Evolutionary conservation across 2,888 invertebrate genomes (phyloP).

Genomic region (Tigriopus californicus): DNA sequence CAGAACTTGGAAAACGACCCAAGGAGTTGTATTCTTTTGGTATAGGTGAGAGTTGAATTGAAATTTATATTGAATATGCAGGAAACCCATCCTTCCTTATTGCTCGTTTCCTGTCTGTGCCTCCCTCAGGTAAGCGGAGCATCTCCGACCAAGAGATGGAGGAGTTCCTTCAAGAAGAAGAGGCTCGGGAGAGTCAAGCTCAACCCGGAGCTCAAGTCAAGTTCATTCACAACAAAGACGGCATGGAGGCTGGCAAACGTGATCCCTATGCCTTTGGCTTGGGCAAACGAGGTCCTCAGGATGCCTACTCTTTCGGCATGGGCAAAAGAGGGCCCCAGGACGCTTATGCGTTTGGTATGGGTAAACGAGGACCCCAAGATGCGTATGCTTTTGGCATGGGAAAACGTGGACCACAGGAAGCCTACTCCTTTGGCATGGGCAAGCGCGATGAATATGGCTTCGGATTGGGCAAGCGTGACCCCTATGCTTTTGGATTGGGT

Average conservation of each 20-base stretch:
- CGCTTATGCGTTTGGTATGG: constrained; percentile 5
- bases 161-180: background rate
- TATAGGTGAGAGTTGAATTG: constrained; percentile 1
- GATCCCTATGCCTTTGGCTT: constrained; percentile 3
- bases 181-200: background rate
- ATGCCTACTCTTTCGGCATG: constrained; percentile 19
- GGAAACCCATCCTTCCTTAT: too few species aligned
- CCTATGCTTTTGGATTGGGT: constrained; percentile 49
- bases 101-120: too few species aligned
- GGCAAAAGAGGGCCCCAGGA: constrained; percentile 18
- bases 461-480: constrained; percentile 42
- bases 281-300: constrained; percentile 14
- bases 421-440: constrained; percentile 20
- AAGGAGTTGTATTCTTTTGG: constrained; percentile 11
- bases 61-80: background rate
- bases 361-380: background rate
- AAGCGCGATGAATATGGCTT: constrained; percentile 41
- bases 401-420: constrained; percentile 9
- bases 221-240: background rate
- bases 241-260: background rate
- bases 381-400: constrained; percentile 1
- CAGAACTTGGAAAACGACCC: constrained; percentile 7
- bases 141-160: constrained; percentile 1
- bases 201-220: background rate
- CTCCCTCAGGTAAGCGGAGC: constrained; percentile 3